Conservation (phyloP, 2,888 invertebrate species). For the Drosophila quinaria region DNA sequence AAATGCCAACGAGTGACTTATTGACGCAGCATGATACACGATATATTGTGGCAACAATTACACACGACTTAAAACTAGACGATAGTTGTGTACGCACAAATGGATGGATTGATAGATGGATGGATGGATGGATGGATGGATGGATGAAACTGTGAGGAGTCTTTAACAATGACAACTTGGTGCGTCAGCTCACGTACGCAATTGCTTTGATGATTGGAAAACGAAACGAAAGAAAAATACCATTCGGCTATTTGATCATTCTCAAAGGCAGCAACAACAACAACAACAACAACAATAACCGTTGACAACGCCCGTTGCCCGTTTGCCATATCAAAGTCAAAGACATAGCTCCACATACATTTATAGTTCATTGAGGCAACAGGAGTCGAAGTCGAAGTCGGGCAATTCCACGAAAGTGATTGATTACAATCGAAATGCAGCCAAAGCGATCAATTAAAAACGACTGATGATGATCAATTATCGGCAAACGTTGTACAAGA, state of each 20-base stretch:
- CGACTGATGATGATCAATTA: constrained; percentile 81
- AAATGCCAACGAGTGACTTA: constrained; percentile 76
- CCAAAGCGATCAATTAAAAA: constrained; percentile 79
- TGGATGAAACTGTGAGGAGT: constrained; percentile 18
- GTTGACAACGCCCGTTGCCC: constrained; percentile 66
- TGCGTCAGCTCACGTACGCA: constrained; percentile 75
- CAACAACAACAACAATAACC: background rate
- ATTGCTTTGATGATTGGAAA: constrained; percentile 74
- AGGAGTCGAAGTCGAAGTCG: constrained; percentile 10
- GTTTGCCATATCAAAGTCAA: constrained; percentile 19
- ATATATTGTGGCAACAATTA: constrained; percentile 51
- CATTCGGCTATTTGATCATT: constrained; percentile 39
- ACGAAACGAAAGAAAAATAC: constrained; percentile 55
- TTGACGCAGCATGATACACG: constrained; percentile 73
- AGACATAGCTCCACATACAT: constrained; percentile 49
- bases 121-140: constrained; percentile 10
- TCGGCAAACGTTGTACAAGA: constrained; percentile 54
- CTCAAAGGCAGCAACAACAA: constrained; percentile 31
- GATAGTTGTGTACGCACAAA: constrained; percentile 22
- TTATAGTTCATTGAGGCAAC: constrained; percentile 56
- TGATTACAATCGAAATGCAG: constrained; percentile 78
- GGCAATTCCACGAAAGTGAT: constrained; percentile 78
- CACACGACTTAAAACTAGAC: constrained; percentile 45
- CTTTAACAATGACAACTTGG: constrained; percentile 38
- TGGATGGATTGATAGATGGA: constrained; percentile 14